Evolutionary conservation across 2,888 invertebrate genomes (phyloP).

Genomic region (Malacosoma neustria): DNA sequence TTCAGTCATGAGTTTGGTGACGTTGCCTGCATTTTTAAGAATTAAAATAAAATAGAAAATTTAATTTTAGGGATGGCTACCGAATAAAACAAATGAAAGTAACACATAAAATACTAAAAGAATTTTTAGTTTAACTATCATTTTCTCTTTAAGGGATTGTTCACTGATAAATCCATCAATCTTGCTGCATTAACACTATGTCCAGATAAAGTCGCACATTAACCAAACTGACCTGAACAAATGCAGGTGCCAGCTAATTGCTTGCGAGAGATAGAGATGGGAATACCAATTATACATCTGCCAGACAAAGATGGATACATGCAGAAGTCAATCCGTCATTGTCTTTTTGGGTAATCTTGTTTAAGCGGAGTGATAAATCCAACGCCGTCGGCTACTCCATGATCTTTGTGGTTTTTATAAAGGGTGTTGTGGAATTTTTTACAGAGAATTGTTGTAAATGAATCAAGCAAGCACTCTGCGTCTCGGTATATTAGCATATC

Average conservation of each 20-base stretch:
- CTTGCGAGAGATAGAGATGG: constrained; percentile 31
- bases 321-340: constrained; percentile 63
- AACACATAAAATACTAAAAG: too few relatives aligned
- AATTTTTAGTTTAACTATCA: too few relatives aligned
- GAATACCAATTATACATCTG: constrained; percentile 13
- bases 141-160: too few relatives aligned
- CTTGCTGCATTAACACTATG: constrained; percentile 53
- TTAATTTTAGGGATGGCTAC: too few relatives aligned
- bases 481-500: too few relatives aligned
- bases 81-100: too few relatives aligned
- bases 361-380: constrained; percentile 62
- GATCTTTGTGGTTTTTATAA: constrained; percentile 45
- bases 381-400: constrained; percentile 39
- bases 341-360: constrained; percentile 67
- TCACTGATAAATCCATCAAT: constrained; percentile 57
- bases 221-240: constrained; percentile 57
- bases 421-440: too few relatives aligned
- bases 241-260: constrained; percentile 68
- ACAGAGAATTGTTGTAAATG: too few relatives aligned
- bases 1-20: too few relatives aligned
- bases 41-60: too few relatives aligned
- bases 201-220: constrained; percentile 57
- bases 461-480: too few relatives aligned
- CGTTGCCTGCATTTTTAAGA: too few relatives aligned
- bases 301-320: constrained; percentile 29